These are phyloP conservation scores for Hystrix brachyura DNA, from an alignment of 2,113 vertebrate species.

Conservation along the genomic window DNA sequence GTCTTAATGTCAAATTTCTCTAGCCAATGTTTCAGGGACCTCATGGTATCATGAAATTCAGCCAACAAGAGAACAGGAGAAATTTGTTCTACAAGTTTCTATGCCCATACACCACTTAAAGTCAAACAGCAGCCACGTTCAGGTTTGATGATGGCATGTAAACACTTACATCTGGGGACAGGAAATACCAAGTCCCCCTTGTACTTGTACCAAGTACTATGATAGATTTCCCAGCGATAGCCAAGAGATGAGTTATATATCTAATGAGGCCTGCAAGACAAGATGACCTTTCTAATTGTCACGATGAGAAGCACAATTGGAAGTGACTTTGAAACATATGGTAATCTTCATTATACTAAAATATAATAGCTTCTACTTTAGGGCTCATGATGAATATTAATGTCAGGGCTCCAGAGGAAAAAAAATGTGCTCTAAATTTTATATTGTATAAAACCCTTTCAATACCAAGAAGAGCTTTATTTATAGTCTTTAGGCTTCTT, in stretches of 20 bases:
- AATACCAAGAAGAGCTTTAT: conserved; percentile 61
- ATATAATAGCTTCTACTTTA: conserved; percentile 72
- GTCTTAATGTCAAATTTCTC: background rate
- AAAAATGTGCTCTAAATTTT: conserved; percentile 72
- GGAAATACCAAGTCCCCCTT: background rate
- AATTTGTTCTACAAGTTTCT: background rate
- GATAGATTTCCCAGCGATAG: conserved; percentile 53
- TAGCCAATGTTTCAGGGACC: background rate
- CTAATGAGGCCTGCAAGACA: conserved; percentile 70
- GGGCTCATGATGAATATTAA: conserved; percentile 74
- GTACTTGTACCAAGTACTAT: background rate
- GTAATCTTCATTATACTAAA: conserved; percentile 82
- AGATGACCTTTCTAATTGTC: conserved; percentile 83
- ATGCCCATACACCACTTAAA: background rate
- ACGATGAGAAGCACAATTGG: conserved; percentile 77
- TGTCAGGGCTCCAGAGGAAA: conserved; percentile 59
- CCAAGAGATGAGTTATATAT: conserved; percentile 56
- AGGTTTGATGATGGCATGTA: background rate
- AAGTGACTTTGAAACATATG: conserved; percentile 81
- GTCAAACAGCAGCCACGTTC: background rate
- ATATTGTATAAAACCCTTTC: conserved; percentile 65
- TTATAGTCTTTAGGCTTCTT: conserved; percentile 64
- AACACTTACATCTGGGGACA: background rate
- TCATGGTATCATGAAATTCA: background rate
- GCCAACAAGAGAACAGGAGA: background rate